Base-by-base conservation (phyloP, 2,113 vertebrate species). In the Axis porcinus region DNA sequence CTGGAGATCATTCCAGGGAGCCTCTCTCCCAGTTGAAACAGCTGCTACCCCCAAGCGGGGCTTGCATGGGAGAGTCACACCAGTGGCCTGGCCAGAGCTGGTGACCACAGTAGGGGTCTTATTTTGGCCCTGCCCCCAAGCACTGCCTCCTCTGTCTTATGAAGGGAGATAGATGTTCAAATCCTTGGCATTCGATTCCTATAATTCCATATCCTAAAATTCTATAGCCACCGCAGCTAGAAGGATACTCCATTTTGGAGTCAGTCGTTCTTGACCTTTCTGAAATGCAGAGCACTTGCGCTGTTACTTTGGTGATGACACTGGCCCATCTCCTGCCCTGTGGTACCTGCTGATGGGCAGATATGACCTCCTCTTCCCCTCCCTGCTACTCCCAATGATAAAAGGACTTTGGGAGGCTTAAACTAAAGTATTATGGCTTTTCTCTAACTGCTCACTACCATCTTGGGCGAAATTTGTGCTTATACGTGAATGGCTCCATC, bases 401-500 rank as follows among this genome's bases (percentile, higher is more conserved):
- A 88, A 89, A 97, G 82, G 89, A 95, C 94, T 97, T 98, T 89
- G 93, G 60, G 78, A 91, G 95, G 93, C 94, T 97, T 88, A 97
- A 97, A 87, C 83, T 89, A 96, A 96, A 97, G 27, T 50, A 94
- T 98, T 98, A 96, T 82, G 86, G 92, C 79, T 89, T 93, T 64
- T 89, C 83, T 96, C 89, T 98, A 97, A 97, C 97, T 88, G 91
- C 78, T 97, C 97, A 97, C 95, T 98, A 87, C 89, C 79, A 91
- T 95, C 98, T 78, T 97, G 97, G 97, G 97, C 11, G 1, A 97
- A 96, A 98, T 98, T 94, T 95, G 93, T 94, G 70, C 91, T 94
- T 89, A 12, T 70, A 36, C 0, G 30, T 88, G 91, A 98, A 96
- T 54, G 50, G 79, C 54, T 97, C 79, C 62, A 45, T 60, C 50